Evolutionary conservation across 2,797 vertebrate species (phyloP), one percentile per base, ranked within the genome.

Genomic region (Rhabdomys pumilio): DNA sequence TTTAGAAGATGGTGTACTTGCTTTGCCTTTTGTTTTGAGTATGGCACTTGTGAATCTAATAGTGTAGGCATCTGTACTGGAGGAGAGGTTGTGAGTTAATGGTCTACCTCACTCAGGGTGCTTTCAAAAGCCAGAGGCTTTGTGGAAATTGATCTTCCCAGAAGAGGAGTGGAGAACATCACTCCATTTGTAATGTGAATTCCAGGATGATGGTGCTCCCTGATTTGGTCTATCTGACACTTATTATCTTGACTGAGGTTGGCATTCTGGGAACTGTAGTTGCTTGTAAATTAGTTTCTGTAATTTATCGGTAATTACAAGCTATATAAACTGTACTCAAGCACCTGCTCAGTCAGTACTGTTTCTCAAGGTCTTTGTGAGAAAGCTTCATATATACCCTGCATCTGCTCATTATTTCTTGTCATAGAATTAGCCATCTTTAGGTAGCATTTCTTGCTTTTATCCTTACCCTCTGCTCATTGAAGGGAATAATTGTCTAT

Each of bases 231-330:
- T 69, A 0, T 76, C 1, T 55, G 72, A 41, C 59, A 89, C 80
- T 82, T 85, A 86, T 41, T n/a, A 65, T 44, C 31, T 41, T 87
- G 73, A 69, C 61, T 92, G 41, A 93, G 22, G 24, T 82, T 86
- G 73, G 72, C 81, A 90, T 91, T 96, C n/a, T 91, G 22, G 81
- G 61, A 96, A 90, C 24, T 81, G 17, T 47, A 85, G 72, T 38
- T 91, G 50, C 22, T 92, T 87, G 34, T 87, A 89, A 69, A 65
- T 69, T 72, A 61, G 67, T 50, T 94, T 87, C 22, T 87, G 73
- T 44, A n/a, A 69, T 93, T 76, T 96, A 38, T 80, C 90, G 92
- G 47, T 93, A 69, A 72, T 72, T 72, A 72, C 17, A 38, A 72
- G 34, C 67, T 72, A 72, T 72, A 72, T 72, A 72, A n/a, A n/a